Conservation (phyloP, 2,888 invertebrate genomes). For the Adelognathus sp. region DNA sequence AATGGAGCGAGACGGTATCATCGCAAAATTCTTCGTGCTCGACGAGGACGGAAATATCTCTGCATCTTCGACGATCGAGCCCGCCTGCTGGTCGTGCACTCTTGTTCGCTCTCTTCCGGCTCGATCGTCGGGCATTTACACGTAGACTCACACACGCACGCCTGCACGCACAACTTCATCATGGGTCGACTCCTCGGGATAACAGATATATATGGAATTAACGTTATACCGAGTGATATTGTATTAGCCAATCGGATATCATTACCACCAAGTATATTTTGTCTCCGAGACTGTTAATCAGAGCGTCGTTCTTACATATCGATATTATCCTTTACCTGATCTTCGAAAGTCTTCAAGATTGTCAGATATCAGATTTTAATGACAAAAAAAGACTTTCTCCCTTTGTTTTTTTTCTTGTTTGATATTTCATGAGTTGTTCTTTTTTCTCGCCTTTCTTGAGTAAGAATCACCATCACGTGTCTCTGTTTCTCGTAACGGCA, state of each 20-base stretch:
- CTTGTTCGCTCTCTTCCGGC: conserved; percentile 49
- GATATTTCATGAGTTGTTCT: neutral
- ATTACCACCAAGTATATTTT: neutral
- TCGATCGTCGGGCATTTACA: conserved; percentile 23
- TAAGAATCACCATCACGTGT: conserved; percentile 58
- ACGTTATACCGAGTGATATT: conserved; percentile 10
- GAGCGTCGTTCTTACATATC: neutral
- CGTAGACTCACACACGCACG: neutral
- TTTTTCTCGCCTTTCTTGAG: neutral
- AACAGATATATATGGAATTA: conserved; percentile 42
- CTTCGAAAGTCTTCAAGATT: neutral
- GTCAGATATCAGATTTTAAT: neutral
- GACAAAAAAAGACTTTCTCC: neutral
- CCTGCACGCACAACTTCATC: neutral
- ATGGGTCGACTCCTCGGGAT: conserved; percentile 2
- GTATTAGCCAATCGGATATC: conserved; percentile 14
- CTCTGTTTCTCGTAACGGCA: conserved; percentile 52
- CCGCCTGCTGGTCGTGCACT: conserved; percentile 45
- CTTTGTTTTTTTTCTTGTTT: neutral
- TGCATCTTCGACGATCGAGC: conserved; percentile 13
- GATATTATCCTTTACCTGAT: neutral
- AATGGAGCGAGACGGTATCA: conserved; percentile 18
- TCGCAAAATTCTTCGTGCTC: neutral
- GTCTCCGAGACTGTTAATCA: conserved; percentile 1
- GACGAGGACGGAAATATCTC: neutral